Conservation (phyloP, 2,888 invertebrate genomes). For the Himalopsyche anomala region DNA sequence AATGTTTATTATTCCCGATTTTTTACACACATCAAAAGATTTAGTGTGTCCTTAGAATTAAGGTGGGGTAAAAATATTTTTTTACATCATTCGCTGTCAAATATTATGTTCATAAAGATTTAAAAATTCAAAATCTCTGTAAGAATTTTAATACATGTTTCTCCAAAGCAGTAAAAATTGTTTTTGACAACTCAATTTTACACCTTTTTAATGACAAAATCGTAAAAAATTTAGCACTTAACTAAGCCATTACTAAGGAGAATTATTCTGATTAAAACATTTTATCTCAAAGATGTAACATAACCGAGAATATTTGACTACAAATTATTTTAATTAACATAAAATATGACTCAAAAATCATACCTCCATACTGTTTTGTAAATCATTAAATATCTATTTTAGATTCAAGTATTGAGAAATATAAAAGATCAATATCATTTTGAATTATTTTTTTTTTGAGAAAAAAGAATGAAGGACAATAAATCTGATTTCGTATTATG, state of each 20-base stretch:
- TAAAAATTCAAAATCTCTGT: neutral
- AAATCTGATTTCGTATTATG: no score
- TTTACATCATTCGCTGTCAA: no score
- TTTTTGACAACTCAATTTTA: constrained; percentile 26
- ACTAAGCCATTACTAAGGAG: neutral
- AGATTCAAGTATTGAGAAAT: neutral
- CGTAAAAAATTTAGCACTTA: constrained; percentile 2
- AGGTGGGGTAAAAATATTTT: no score
- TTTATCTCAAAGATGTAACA: constrained; percentile 1
- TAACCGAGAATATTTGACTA: neutral
- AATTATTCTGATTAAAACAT: neutral
- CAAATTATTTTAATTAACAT: constrained; percentile 22
- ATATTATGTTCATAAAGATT: no score
- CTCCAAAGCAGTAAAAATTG: neutral
- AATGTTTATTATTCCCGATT: no score
- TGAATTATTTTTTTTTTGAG: neutral
- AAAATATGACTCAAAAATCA: neutral
- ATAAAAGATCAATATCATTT: neutral
- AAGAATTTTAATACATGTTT: constrained; percentile 13
- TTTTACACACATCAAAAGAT: no score
- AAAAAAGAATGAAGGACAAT: neutral
- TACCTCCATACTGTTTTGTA: neutral
- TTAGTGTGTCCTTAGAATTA: no score
- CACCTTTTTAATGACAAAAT: neutral
- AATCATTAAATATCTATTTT: neutral